Conservation (phyloP, 2,113 vertebrate species). For the Petaurus breviceps region DNA sequence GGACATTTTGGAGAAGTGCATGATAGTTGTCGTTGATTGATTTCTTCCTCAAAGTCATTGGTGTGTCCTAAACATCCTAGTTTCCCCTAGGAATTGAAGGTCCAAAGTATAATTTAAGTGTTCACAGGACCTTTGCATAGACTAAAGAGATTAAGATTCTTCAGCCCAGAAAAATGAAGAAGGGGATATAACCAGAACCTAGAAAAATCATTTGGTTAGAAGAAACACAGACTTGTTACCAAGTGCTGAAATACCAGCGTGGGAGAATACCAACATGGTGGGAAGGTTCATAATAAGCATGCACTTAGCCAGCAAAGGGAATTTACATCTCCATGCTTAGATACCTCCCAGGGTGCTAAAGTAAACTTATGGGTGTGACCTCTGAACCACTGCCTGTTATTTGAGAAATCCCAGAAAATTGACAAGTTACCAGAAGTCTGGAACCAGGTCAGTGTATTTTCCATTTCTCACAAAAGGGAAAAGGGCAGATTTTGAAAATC, state of each 20-base stretch:
- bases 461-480: not conserved
- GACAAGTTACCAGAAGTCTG: not conserved
- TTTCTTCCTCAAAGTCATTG: not conserved
- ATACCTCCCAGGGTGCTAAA: not conserved
- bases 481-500: not conserved
- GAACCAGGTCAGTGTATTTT: not conserved
- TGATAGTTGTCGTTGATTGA: not conserved
- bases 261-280: not conserved
- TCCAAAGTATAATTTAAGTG: not conserved
- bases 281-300: not conserved
- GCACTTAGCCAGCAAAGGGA: too few relatives aligned
- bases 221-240: not conserved
- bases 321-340: not conserved
- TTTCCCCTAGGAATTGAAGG: not conserved
- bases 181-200: not conserved
- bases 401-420: not conserved
- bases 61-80: not conserved
- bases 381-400: not conserved
- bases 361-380: not conserved
- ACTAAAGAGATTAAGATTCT: not conserved
- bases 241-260: not conserved
- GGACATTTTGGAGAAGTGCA: not conserved
- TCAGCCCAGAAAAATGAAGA: not conserved
- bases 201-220: not conserved
- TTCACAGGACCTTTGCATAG: not conserved